Conservation (phyloP, 1,140 invertebrate species). For the Homalodisca vitripennis region DNA sequence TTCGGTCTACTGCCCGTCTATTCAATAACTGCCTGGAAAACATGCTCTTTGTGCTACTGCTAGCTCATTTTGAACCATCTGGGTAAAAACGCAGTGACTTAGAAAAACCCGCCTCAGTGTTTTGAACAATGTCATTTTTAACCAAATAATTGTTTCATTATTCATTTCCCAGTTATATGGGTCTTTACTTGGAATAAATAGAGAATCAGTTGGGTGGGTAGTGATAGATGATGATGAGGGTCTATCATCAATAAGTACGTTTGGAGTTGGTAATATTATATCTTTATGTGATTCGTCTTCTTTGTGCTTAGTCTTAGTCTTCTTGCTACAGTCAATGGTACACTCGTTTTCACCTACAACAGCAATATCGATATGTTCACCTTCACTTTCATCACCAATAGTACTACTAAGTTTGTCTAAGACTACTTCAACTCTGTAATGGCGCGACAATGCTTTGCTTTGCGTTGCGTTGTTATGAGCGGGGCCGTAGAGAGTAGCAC, state of each 20-base stretch:
- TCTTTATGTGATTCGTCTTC: too few relatives aligned
- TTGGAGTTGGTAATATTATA: too few relatives aligned
- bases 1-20: not conserved
- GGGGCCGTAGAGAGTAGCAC: too few relatives aligned
- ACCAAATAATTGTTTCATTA: not conserved
- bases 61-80: not conserved
- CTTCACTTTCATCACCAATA: too few relatives aligned
- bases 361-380: too few relatives aligned
- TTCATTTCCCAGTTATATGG: not conserved
- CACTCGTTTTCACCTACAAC: too few relatives aligned
- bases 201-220: not conserved
- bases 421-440: too few relatives aligned
- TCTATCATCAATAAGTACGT: not conserved
- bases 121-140: not conserved
- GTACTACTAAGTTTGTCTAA: too few relatives aligned
- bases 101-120: not conserved
- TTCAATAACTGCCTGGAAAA: not conserved
- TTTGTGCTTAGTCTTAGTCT: too few relatives aligned
- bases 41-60: not conserved
- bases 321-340: too few relatives aligned
- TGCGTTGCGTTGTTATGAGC: too few relatives aligned
- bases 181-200: not conserved
- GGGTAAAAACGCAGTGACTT: not conserved
- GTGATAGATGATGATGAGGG: not conserved
- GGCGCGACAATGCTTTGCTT: too few relatives aligned